Evolutionary conservation across 1,140 invertebrate species (phyloP).

Genomic region (Tyrophagus putrescentiae): DNA sequence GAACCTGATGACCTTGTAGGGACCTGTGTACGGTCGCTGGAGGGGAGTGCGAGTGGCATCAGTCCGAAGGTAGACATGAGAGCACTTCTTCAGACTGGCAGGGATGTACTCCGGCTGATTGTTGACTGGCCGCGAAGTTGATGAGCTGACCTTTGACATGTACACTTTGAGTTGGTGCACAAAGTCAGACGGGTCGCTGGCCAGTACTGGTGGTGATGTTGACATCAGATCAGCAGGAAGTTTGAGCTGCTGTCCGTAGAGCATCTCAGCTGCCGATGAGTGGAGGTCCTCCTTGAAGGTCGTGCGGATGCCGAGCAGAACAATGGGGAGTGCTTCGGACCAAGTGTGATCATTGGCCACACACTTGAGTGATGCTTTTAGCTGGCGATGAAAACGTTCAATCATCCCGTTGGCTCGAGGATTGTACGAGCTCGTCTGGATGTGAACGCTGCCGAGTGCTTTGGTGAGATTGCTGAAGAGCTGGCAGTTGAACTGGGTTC

Average conservation of each 20-base stretch:
- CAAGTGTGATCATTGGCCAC: background rate
- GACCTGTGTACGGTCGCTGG: background rate
- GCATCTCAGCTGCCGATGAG: constrained; percentile 24
- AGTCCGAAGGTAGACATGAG: background rate
- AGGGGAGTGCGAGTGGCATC: background rate
- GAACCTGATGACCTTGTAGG: background rate
- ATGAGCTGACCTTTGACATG: background rate
- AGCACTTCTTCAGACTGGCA: background rate
- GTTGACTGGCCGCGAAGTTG: background rate
- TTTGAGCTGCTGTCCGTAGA: constrained; percentile 25
- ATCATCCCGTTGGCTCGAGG: constrained; percentile 32
- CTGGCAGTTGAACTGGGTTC: constrained; percentile 34
- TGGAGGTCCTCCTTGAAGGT: constrained; percentile 29
- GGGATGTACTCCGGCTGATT: background rate
- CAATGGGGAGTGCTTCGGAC: background rate
- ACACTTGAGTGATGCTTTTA: background rate
- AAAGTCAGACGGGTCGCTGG: background rate
- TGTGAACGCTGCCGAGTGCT: background rate
- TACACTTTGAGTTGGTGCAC: background rate
- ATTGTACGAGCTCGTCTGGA: constrained; percentile 23
- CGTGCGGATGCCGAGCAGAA: constrained; percentile 14
- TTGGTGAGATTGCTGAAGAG: constrained; percentile 19
- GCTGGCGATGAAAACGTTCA: constrained; percentile 30
- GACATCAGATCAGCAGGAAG: constrained; percentile 25
- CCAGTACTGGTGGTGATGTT: too few relatives aligned